Evolutionary conservation across 2,888 invertebrate species (phyloP), one percentile per base, ranked within the genome.

Genomic region (Tetropium fuscum): DNA sequence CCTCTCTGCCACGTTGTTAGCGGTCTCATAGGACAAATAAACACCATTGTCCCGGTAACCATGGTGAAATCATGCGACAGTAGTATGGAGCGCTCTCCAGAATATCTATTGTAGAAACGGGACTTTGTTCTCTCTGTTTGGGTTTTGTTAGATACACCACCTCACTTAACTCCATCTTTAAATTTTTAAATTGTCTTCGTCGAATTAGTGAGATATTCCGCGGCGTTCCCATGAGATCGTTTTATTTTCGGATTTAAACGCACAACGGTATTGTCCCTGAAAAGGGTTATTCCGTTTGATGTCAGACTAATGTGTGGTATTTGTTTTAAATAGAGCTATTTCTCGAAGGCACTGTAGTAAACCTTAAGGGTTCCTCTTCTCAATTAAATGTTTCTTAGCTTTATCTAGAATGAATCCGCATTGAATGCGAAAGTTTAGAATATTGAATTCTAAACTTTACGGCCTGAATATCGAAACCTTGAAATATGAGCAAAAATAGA

Each of bases 11-110:
- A 81, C 81, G 80, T 81, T 81, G 82, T 82, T 82, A 82, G 81
- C 77, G 81, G 80, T 81, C 82, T 81, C 81, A 72, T 79, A 81
- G 81, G 81, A 82, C 81, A 81, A 82, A 82, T 82, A 82, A 82
- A 82, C 82, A 82, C 81, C 81, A 82, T 82, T 82, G 81, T 82
- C 78, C 79, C 74, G 77, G 81, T 82, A 81, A 81, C 82, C 81
- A 82, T 82, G 81, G 82, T 79, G 81, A 81, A 80, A 80, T 80
- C 81, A 78, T 78, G 79, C 80, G 81, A 80, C 80, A 78, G 78
- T 76, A 76, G 78, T 76, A 76, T 74, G 74, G 72, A 74, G 76
- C 70, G 68, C 67, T 68, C 64, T 62, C 58, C 56, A 53, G 65
- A 60, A 68, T 68, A 67, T 64, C 67, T 66, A 63, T 67, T 66